Conservation (phyloP, 2,797 vertebrate species). For the Pipistrellus kuhlii region DNA sequence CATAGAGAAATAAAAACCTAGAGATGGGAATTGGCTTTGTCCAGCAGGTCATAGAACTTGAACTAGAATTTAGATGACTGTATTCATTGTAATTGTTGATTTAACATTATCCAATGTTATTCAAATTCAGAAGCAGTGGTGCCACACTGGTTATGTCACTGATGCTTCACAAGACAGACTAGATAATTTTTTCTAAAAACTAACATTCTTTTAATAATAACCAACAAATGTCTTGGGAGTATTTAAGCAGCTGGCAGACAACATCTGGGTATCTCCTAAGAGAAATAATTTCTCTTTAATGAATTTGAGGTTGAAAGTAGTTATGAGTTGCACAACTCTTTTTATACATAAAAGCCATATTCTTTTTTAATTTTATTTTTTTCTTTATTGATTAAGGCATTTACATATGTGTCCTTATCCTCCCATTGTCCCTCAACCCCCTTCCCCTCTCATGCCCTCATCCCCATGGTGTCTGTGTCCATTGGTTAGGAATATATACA, state of each 20-base stretch:
- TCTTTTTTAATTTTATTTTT: no score
- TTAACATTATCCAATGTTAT: neutral
- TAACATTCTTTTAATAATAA: constrained; percentile 41
- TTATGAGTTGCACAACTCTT: constrained; percentile 39
- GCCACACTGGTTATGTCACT: neutral
- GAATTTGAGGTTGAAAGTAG: constrained; percentile 64
- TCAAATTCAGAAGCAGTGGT: neutral
- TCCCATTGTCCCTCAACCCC: no score
- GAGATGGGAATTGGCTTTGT: neutral
- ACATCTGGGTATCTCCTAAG: constrained; percentile 58
- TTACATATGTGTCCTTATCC: no score
- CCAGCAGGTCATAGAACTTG: neutral
- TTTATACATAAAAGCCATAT: constrained; percentile 46
- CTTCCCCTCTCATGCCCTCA: no score
- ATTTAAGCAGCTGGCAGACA: constrained; percentile 45
- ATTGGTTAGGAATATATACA: no score
- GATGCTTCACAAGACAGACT: neutral
- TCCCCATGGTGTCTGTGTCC: no score
- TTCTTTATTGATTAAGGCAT: no score
- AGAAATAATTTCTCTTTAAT: constrained; percentile 64
- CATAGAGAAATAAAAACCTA: constrained; percentile 46
- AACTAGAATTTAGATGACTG: neutral
- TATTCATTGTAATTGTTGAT: neutral
- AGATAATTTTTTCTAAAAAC: constrained; percentile 48
- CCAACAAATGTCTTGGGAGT: neutral